phyloP scores from a whole-genome alignment of 2,888 invertebrate species.

The Lithophane semibrunnea region DNA sequence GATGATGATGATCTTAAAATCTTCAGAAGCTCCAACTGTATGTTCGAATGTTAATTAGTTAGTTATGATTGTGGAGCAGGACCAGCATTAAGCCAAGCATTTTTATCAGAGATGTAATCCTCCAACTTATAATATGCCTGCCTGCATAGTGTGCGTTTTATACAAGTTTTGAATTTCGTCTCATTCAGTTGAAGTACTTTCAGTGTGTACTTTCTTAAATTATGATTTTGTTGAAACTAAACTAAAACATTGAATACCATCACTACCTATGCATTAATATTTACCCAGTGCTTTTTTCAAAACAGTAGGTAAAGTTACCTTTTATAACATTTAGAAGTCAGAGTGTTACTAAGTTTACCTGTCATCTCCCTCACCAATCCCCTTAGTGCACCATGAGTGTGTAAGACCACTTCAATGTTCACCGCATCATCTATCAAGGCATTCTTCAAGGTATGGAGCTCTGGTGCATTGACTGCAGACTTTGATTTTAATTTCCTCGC shows the following conservation, averaged over 20 bases:
- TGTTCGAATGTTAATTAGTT: too few relatives aligned
- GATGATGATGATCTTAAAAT: too few relatives aligned
- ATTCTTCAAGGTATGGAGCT: slow-evolving; percentile 82
- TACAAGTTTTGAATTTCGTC: too few relatives aligned
- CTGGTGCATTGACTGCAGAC: slow-evolving; percentile 69
- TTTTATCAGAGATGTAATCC: too few relatives aligned
- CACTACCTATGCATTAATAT: background rate
- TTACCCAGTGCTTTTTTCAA: background rate
- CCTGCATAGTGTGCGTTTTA: too few relatives aligned
- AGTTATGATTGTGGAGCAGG: too few relatives aligned
- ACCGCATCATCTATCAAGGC: slow-evolving; percentile 79
- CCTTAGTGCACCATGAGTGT: slow-evolving; percentile 82
- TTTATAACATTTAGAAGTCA: background rate
- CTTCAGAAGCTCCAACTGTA: too few relatives aligned
- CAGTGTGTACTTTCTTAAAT: background rate
- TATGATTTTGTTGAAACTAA: background rate
- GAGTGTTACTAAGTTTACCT: slow-evolving; percentile 68
- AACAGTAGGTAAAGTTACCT: background rate
- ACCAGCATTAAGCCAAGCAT: too few relatives aligned
- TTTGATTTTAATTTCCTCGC: slow-evolving; percentile 82
- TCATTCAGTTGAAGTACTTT: too few relatives aligned
- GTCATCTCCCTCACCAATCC: slow-evolving; percentile 89
- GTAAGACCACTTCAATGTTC: slow-evolving; percentile 76
- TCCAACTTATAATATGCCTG: too few relatives aligned
- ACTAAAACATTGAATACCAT: background rate